phyloP scores from a whole-genome alignment of 2,797 vertebrate species.

The Champsocephalus esox region DNA sequence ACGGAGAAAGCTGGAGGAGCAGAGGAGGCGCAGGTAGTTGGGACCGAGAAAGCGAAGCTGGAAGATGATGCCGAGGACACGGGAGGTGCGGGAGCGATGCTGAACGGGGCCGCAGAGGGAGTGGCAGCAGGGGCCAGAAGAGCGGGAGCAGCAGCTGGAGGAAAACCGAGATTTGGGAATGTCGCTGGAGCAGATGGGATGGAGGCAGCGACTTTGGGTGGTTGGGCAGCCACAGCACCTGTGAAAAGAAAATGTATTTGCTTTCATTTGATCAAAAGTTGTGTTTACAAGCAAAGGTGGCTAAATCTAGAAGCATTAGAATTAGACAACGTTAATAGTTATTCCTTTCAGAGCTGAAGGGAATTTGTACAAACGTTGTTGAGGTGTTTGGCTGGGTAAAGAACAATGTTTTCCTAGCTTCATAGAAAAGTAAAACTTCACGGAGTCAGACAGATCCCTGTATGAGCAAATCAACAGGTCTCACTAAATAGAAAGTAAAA shows the following conservation, averaged over 20 bases:
- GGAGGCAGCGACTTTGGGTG: conserved; percentile 53
- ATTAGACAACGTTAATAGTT: background rate
- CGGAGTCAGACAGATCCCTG: conserved; percentile 2
- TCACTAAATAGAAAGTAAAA: background rate
- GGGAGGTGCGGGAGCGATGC: conserved; percentile 70
- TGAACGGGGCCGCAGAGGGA: conserved; percentile 62
- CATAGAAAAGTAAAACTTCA: conserved; percentile 2
- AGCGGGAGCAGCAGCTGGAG: conserved; percentile 44
- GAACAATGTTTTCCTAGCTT: background rate
- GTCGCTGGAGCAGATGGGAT: conserved; percentile 42
- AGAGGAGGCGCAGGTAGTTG: conserved; percentile 54
- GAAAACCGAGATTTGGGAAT: conserved; percentile 64
- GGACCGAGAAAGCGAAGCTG: conserved; percentile 70
- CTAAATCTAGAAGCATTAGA: background rate
- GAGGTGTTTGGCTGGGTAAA: background rate
- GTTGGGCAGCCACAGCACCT: conserved; percentile 61
- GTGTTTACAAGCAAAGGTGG: background rate
- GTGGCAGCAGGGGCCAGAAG: conserved; percentile 50
- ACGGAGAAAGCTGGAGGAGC: conserved; percentile 68
- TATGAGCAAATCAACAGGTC: background rate
- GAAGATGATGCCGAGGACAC: conserved; percentile 61
- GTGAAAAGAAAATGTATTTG: conserved; percentile 40
- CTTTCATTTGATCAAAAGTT: conserved; percentile 12
- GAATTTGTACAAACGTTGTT: background rate
- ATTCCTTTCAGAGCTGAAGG: conserved; percentile 15